Conservation (phyloP, 2,888 invertebrate genomes). For the Cosmia trapezina region DNA sequence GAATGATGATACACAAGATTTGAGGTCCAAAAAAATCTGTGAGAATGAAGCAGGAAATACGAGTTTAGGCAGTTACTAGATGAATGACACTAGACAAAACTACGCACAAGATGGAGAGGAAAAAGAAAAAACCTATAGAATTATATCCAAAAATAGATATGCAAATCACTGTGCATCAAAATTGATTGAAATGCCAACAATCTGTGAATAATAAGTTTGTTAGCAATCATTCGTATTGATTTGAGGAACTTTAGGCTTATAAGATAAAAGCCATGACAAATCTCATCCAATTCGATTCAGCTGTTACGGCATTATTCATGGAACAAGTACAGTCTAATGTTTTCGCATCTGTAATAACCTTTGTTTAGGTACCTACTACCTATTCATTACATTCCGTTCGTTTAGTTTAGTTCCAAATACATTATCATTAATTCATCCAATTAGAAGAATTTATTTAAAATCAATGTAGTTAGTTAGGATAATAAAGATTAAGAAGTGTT, state of each 20-base stretch:
- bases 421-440: constrained; percentile 17
- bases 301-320: constrained; percentile 29
- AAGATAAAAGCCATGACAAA: constrained; percentile 36
- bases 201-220: constrained; percentile 9
- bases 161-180: constrained; percentile 8
- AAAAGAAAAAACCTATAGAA: constrained; percentile 19
- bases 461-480: not conserved
- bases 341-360: constrained; percentile 35
- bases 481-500: constrained; percentile 32
- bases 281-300: constrained; percentile 42
- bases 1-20: constrained; percentile 49
- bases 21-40: constrained; percentile 47
- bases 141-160: constrained; percentile 15
- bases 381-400: constrained; percentile 22
- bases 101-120: constrained; percentile 22
- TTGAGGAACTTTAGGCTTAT: constrained; percentile 12
- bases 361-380: constrained; percentile 12
- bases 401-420: constrained; percentile 13
- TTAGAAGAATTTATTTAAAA: constrained; percentile 28
- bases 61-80: constrained; percentile 46
- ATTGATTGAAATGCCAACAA: constrained; percentile 27
- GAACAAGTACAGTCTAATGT: constrained; percentile 9
- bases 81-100: constrained; percentile 56
- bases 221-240: constrained; percentile 24
- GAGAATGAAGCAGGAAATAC: constrained; percentile 59